Evolutionary conservation across 2,888 invertebrate genomes (phyloP), one percentile per base, ranked within the genome.

Genomic region (Drosophila ochracea): DNA sequence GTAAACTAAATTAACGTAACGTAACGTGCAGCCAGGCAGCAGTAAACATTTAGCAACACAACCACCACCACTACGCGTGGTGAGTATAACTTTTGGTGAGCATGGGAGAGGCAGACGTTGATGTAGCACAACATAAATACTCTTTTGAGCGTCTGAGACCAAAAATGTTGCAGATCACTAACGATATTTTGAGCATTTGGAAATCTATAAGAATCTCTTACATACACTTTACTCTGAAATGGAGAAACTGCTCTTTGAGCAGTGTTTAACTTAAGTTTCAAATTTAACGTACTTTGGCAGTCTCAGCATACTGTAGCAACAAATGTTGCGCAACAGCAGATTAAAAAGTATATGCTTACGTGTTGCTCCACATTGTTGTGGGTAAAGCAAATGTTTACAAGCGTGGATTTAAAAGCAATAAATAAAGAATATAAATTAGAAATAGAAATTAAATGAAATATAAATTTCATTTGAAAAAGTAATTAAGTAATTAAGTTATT

Each of bases 1-100:
- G 83, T 70, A 68, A 88, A 84, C 83, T 84, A 73, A 65, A 59
- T 30, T 49, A 52, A 80, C 72, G 68, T 80, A 68, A 60, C 41
- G 58, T 16, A 21, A 39, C 39, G 11, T 50, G 30, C n/a, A 19
- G 30, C 6, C 2, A n/a, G 7, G 35, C 62, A 11, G 49, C 21
- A 31, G 10, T 54, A 66, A n/a, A 19, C 71, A 33, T n/a, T 35
- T 58, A 33, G 53, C 74, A 64, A 35, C 66, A 70, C 57, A 57
- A 50, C 52, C 61, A 76, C 58, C 66, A 63, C 16, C 31, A 39
- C 10, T 33, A 9, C 25, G 30, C 21, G 68, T 80, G 78, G 76
- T 78, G 78, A 78, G 25, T 80, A 41, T 30, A 19, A 28, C 28
- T 13, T 4, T 52, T 72, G 72, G 72, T 76, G 67, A 43, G 37